Base-by-base conservation (phyloP, 2,888 invertebrate genomes). In the Agrotis segetum region DNA sequence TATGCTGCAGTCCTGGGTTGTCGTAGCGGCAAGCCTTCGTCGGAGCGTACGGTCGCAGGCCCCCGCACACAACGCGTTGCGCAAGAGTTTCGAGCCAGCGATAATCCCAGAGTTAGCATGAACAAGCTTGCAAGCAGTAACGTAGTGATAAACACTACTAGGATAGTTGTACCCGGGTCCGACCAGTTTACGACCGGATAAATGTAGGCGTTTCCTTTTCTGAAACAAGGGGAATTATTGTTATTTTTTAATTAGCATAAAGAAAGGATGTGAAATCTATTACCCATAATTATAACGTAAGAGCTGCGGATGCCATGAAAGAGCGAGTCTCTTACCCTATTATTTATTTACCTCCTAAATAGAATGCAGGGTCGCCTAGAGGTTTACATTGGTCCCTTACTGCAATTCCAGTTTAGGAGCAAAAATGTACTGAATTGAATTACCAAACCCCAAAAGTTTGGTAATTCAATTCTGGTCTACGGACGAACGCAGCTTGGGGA, bases 151-250 rank as follows among this genome's bases (percentile, higher is more conserved):
- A 96, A 88, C 67, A 97, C 97, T 17, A 98, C 96, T 13, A 97
- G 92, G 14, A 96, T 88, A 0, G 98, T 97, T 44, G 93, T 91
- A 13, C 97, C 96, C 0, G 98, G 98, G 1, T 88, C 96, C 44
- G 96, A 95, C 98, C 98, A 98, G 92, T 98, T 97, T 73, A 98
- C 93, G 70, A 98, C 97, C 34, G 97, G 97, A 91, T 98, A 98
- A 77, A 98, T 97, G 89, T 96, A 97, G 47, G 96, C 96, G 72
- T 97, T 93, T 49, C 98, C 97, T 75, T 96, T 93, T 79, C 98
- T 97, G 92, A 93, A 92, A 74, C 62, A 77, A 73, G 13, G 53
- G 40, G 64, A 34, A 34, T 2, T 17, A 1, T 40, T 19, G 16
- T 58, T 40, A 21, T 21, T n/a, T n/a, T n/a, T n/a, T n/a, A n/a